Evolutionary conservation across 1,140 invertebrate species (phyloP), one percentile per base, ranked within the genome.

Genomic region (Drosophila varians): DNA sequence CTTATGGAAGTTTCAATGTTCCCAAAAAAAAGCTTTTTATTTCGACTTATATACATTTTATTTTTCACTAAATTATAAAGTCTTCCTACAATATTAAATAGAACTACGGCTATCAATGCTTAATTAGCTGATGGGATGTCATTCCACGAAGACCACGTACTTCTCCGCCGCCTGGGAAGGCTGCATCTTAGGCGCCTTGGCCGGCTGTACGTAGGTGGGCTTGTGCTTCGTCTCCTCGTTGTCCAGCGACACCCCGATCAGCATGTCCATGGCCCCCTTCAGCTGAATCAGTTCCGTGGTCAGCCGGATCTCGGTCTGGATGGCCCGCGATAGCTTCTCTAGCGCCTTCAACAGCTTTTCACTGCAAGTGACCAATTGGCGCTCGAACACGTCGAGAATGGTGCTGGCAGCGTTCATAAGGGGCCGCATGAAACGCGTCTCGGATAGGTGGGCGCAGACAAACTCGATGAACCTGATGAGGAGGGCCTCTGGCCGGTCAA

Each of bases 371-470:
- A 70, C 34, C 14, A 70, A 12, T 11, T 61, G 40, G 0, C 93
- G 92, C 77, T 95, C 94, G 89, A 95, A 96, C 1, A 95, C 92
- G 91, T 96, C 96, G 71, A 97, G 87, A 45, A 97, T 92, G 36
- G 94, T 92, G 91, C 95, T 94, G 26, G 94, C 92, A 19, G 96
- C 94, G 92, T 96, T 94, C 26, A 96, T 92, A 3, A 98, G 82
- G 9, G 95, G 93, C 51, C 94, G 92, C 31, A 94, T 95, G 90
- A 96, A 98, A 73, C 94, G 93, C 38, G 93, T 92, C 84, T 95
- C 95, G 45, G 96, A 94, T 47, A 97, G 92, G 90, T 97, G 93
- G 55, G 92, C 94, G 54, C 93, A 94, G n/a, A 98, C 92, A 91
- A 97, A 98, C 66, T 93, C 94, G 0, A 98, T 84, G 57, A 98